These are phyloP conservation scores for Nephila pilipes DNA, from an alignment of 1,140 invertebrate species.

Conservation along the genomic window DNA sequence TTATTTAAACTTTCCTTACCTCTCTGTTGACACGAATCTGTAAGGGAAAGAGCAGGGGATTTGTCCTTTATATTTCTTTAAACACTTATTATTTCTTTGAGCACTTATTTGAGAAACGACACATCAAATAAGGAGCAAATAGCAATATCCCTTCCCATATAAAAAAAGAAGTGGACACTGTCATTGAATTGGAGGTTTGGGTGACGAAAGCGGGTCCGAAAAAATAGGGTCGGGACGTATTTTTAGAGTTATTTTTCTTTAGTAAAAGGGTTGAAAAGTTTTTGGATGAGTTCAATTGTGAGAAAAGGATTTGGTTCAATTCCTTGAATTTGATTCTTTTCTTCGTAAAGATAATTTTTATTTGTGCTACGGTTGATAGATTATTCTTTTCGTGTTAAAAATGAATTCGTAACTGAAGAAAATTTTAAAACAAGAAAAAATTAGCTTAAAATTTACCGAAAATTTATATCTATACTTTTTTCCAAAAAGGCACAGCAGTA, in stretches of 20 bases:
- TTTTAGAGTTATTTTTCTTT: not conserved
- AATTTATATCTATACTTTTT: too few species aligned
- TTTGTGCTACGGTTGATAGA: not conserved
- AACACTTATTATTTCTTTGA: conserved; percentile 40
- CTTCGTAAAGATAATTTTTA: not conserved
- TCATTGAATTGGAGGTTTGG: not conserved
- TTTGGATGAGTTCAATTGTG: not conserved
- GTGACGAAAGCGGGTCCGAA: not conserved
- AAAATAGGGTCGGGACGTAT: not conserved
- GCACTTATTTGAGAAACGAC: conserved; percentile 28
- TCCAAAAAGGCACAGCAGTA: too few species aligned
- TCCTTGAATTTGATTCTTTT: not conserved
- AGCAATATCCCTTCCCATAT: not conserved
- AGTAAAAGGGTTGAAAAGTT: not conserved
- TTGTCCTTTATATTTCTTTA: conserved; percentile 35
- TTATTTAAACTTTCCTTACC: conserved; percentile 56
- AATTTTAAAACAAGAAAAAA: not conserved
- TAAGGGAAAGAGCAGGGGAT: not conserved
- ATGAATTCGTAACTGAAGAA: not conserved
- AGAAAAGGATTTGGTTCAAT: not conserved
- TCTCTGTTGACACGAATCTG: conserved; percentile 48
- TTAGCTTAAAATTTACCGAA: too few species aligned
- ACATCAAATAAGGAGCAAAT: conserved; percentile 4
- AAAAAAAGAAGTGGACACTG: conserved; percentile 17
- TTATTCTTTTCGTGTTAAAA: not conserved